phyloP scores from a whole-genome alignment of 2,888 invertebrate genomes.

The Cosmopolites sordidus region DNA sequence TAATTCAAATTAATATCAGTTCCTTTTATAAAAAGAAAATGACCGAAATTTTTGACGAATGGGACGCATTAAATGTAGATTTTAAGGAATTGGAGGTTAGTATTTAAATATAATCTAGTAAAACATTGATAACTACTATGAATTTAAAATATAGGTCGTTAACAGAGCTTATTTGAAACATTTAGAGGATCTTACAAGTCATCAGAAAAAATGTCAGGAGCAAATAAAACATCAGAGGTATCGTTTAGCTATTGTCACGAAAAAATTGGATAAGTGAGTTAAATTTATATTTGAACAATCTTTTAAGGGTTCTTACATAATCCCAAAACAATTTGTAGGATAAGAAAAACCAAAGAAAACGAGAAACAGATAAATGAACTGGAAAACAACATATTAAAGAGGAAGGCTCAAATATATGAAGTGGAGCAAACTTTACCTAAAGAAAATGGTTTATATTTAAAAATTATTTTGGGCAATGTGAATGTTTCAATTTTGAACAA shows the following conservation, averaged over 20 bases:
- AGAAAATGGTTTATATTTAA: constrained; percentile 85
- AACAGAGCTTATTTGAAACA: constrained; percentile 82
- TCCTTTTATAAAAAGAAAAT: constrained; percentile 23
- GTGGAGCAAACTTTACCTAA: constrained; percentile 92
- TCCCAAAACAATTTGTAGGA: constrained; percentile 30
- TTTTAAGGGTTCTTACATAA: not conserved
- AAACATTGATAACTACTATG: not conserved
- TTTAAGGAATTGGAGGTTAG: constrained; percentile 78
- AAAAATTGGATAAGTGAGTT: constrained; percentile 70
- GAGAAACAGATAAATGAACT: constrained; percentile 59
- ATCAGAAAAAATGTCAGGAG: constrained; percentile 83
- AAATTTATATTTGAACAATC: no score
- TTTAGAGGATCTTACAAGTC: constrained; percentile 76
- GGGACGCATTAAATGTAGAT: constrained; percentile 74
- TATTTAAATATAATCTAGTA: constrained; percentile 10
- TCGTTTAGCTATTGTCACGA: constrained; percentile 75
- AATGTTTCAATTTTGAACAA: constrained; percentile 97
- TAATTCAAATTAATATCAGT: no score
- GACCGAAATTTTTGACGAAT: constrained; percentile 54
- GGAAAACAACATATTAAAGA: constrained; percentile 73
- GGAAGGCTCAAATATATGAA: constrained; percentile 82
- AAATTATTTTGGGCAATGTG: constrained; percentile 94
- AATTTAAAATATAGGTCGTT: constrained; percentile 53
- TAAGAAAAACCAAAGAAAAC: constrained; percentile 46
- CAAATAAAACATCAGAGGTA: constrained; percentile 90